These are phyloP conservation scores for Falco columbarius DNA, from an alignment of 2,797 vertebrate species.

Conservation along the genomic window DNA sequence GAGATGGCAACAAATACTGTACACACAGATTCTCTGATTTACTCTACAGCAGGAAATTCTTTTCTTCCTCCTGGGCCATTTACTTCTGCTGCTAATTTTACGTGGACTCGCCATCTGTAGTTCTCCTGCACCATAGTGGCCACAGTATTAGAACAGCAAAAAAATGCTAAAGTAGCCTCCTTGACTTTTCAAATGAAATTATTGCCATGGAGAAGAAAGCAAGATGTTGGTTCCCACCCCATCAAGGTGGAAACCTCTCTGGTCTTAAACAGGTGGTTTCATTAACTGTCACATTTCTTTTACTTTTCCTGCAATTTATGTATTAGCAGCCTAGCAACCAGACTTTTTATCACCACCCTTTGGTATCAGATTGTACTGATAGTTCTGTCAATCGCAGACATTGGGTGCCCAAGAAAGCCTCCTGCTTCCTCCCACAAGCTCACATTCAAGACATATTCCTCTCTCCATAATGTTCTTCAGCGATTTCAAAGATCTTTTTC, in stretches of 20 bases:
- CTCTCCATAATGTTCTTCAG: accelerated
- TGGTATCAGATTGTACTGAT: neutral
- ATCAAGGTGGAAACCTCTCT: neutral
- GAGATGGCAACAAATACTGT: neutral
- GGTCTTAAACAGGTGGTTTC: neutral
- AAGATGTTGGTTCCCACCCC: neutral
- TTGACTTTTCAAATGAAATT: neutral
- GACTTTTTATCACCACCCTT: neutral
- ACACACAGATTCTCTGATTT: neutral
- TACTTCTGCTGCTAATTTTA: neutral
- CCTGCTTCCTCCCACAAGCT: neutral
- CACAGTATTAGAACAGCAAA: neutral
- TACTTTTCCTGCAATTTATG: neutral
- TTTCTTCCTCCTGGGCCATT: neutral
- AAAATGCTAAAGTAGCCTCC: neutral
- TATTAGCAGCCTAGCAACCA: neutral
- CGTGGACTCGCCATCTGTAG: neutral
- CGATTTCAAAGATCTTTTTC: neutral
- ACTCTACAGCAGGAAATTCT: neutral
- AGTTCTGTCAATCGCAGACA: accelerated
- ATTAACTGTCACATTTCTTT: neutral
- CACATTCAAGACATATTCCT: neutral
- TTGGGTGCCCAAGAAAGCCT: neutral
- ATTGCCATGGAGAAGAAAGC: neutral
- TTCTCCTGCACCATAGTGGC: neutral